Evolutionary conservation across 92 coral and sea anemone genomes (phyloP).

Genomic region (Parazoanthus swiftii): DNA sequence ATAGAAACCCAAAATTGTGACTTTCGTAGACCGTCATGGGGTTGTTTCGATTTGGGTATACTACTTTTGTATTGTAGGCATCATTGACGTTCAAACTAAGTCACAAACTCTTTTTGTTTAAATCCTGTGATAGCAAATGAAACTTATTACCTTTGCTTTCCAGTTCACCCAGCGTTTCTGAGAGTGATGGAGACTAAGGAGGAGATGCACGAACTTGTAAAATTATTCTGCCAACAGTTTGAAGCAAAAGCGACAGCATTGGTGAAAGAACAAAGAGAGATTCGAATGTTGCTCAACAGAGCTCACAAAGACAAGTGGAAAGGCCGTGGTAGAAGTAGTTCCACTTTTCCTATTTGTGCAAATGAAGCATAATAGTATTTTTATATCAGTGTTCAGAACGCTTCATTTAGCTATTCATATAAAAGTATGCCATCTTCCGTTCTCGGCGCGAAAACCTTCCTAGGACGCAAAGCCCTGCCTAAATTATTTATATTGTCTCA

Average conservation of each 20-base stretch:
- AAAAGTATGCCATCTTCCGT: too few relatives aligned
- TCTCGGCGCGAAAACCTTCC: not conserved
- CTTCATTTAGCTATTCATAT: too few relatives aligned
- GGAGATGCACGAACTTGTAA: constrained; percentile 24
- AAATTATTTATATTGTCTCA: too few relatives aligned
- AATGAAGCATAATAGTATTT: not conserved
- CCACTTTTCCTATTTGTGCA: not conserved
- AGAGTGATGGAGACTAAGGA: not conserved
- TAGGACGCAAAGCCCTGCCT: too few relatives aligned
- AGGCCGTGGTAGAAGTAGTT: not conserved
- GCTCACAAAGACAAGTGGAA: not conserved
- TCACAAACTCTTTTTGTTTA: not conserved
- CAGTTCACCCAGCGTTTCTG: not conserved
- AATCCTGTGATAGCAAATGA: not conserved
- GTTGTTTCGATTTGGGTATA: not conserved
- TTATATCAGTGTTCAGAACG: too few relatives aligned
- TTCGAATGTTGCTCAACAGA: not conserved
- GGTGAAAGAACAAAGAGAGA: not conserved
- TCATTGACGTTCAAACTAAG: not conserved
- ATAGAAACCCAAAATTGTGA: not conserved
- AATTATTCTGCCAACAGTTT: constrained; percentile 10
- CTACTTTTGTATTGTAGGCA: not conserved
- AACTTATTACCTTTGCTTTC: not conserved
- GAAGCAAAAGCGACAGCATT: not conserved
- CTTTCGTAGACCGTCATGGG: not conserved